Percentiles rank a stretch among this genome's conserved stretches.
phyloP scores from a whole-genome alignment of 2,888 invertebrate genomes.

The Cepaea hortensis region DNA sequence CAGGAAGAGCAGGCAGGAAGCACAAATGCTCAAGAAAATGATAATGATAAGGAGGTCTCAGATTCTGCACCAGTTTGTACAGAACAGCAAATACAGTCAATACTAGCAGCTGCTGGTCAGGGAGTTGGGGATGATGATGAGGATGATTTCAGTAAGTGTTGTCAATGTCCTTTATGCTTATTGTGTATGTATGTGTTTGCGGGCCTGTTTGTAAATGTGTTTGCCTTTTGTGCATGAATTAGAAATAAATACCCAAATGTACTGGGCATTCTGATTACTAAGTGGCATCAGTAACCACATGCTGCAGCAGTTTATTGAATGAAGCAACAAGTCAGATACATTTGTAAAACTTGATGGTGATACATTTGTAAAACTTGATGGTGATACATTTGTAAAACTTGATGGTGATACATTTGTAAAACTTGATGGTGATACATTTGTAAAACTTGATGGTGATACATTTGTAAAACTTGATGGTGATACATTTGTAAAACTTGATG shows the following conservation, averaged over 20 bases:
- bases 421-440: too few relatives aligned
- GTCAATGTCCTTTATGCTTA: neutral
- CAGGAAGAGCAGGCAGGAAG: conserved; percentile 4
- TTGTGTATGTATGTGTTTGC: neutral
- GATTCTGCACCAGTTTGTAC: conserved; percentile 33
- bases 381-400: too few relatives aligned
- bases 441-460: too few relatives aligned
- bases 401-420: too few relatives aligned
- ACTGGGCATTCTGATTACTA: too few relatives aligned
- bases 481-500: too few relatives aligned
- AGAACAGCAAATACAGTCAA: conserved; percentile 46
- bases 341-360: too few relatives aligned
- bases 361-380: too few relatives aligned
- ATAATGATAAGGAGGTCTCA: conserved; percentile 8
- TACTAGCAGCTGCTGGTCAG: conserved; percentile 47
- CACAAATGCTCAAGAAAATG: conserved; percentile 13
- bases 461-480: too few relatives aligned
- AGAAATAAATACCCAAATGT: neutral
- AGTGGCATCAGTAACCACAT: too few relatives aligned
- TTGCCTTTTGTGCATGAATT: neutral
- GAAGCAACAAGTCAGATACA: too few relatives aligned
- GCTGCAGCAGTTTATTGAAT: too few relatives aligned
- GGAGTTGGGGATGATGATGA: conserved; percentile 41
- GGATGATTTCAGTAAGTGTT: conserved; percentile 35
- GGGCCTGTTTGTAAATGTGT: neutral